phyloP scores from a whole-genome alignment of 2,113 vertebrate genomes.

The Amphilophus citrinellus region DNA sequence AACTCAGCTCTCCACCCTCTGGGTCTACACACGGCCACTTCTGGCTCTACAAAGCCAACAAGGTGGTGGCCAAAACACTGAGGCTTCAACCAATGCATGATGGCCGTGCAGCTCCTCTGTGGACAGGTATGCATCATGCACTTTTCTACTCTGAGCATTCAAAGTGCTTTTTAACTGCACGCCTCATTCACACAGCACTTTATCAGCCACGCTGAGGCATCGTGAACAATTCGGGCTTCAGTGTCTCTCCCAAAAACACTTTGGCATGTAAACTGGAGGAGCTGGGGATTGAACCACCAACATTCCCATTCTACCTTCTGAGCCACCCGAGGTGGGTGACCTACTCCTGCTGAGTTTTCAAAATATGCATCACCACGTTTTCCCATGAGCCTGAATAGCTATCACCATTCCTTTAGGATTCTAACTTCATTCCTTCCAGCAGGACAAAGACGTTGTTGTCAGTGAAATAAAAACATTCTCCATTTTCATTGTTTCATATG shows the following conservation, averaged over 20 bases:
- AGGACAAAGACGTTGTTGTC: conserved; percentile 6
- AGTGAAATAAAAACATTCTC: conserved; percentile 35
- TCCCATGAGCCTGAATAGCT: background rate
- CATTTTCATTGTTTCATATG: background rate
- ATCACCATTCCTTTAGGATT: background rate
- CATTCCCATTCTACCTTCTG: background rate
- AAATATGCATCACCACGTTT: background rate
- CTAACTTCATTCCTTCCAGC: background rate
- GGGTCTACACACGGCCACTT: no score
- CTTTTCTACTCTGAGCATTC: no score
- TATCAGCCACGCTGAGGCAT: background rate
- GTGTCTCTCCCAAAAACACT: background rate
- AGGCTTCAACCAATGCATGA: no score
- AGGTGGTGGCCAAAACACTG: no score
- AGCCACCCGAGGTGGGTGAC: background rate
- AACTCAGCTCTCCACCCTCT: no score
- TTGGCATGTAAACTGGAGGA: background rate
- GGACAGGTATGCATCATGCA: no score
- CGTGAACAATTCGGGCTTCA: no score
- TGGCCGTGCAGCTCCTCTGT: no score
- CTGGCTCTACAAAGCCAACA: no score
- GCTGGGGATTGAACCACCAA: accelerated
- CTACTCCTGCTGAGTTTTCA: background rate
- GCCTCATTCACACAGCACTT: background rate
- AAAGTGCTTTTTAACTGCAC: no score